Conservation (phyloP, 2,113 vertebrate species). For the Phocoena phocoena region DNA sequence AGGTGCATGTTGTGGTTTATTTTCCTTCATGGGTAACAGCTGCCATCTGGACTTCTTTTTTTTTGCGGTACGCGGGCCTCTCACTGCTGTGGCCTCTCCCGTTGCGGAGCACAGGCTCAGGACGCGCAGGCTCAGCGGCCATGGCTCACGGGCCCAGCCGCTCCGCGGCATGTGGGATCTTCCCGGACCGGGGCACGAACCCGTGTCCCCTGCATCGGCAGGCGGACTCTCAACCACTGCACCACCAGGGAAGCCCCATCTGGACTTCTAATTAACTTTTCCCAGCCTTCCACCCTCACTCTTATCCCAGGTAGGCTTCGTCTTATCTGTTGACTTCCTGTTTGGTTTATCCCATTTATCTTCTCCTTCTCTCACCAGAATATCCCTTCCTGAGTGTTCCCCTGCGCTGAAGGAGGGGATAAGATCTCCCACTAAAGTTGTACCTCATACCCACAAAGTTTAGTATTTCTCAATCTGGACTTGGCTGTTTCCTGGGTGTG, state of each 20-base stretch:
- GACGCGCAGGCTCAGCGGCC: no score
- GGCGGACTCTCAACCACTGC: no score
- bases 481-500: background rate
- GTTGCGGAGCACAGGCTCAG: no score
- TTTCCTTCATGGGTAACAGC: background rate
- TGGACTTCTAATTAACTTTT: background rate
- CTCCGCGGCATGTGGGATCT: no score
- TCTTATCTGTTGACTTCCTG: background rate
- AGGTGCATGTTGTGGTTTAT: background rate
- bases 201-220: no score
- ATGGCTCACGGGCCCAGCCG: no score
- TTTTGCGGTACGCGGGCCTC: no score
- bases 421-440: background rate
- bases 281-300: background rate
- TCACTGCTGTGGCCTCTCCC: no score
- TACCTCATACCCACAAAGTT: background rate
- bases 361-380: background rate
- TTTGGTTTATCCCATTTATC: background rate
- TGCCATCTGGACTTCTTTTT: background rate
- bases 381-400: background rate
- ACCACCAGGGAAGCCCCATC: background rate
- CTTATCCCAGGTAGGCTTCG: background rate
- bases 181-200: no score
- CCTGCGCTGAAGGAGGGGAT: background rate
- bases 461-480: background rate